These are phyloP conservation scores for Epinephelus fuscoguttatus DNA, from an alignment of 2,113 vertebrate genomes.

Conservation along the genomic window DNA sequence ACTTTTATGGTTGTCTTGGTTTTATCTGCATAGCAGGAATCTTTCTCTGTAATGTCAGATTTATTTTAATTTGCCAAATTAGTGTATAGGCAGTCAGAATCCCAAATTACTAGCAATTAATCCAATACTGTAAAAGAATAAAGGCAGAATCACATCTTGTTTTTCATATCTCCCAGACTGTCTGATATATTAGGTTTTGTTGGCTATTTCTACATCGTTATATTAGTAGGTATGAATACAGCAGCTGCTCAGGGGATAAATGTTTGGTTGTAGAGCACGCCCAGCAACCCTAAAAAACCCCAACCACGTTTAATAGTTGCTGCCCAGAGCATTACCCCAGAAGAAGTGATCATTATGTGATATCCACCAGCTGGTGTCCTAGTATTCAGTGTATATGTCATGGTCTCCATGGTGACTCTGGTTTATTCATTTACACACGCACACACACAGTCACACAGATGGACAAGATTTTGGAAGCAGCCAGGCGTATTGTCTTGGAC, in stretches of 20 bases:
- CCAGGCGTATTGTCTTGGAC: conserved; percentile 54
- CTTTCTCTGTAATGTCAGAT: not conserved
- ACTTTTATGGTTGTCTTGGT: conserved; percentile 2
- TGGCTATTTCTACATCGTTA: conserved; percentile 34
- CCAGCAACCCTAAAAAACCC: conserved; percentile 66
- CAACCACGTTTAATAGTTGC: conserved; percentile 54
- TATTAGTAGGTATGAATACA: conserved; percentile 39
- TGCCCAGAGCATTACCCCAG: conserved; percentile 61
- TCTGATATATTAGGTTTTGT: conserved; percentile 19
- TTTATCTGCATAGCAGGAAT: not conserved
- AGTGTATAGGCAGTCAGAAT: no score
- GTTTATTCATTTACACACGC: conserved; percentile 36
- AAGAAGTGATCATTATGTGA: conserved; percentile 69
- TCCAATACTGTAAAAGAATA: not conserved
- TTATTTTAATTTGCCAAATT: not conserved
- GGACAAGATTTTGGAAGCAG: conserved; percentile 63
- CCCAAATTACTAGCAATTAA: not conserved
- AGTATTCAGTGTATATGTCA: conserved; percentile 78
- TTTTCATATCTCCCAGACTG: conserved; percentile 19
- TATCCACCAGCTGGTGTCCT: conserved; percentile 79
- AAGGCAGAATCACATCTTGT: not conserved
- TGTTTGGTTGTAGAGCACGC: conserved; percentile 73
- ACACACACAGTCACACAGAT: conserved; percentile 59
- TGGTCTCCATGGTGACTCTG: conserved; percentile 63
- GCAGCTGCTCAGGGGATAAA: conserved; percentile 54